phyloP scores from a whole-genome alignment of 2,888 invertebrate genomes.

The Meliscaeva auricollis region DNA sequence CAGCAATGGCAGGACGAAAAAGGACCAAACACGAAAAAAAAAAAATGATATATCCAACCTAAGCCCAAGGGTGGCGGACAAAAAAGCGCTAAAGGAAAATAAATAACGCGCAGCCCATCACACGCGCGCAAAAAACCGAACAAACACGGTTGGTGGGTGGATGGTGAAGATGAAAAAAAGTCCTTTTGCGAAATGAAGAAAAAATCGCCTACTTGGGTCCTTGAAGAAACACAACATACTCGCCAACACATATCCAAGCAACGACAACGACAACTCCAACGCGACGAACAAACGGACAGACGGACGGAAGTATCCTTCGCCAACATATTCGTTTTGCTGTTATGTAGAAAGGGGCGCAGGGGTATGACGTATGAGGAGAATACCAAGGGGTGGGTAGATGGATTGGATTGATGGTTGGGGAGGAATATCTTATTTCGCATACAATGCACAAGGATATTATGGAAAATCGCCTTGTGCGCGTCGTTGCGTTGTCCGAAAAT shows the following conservation, averaged over 20 bases:
- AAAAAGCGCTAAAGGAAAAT: slow-evolving; percentile 76
- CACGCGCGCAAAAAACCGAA: slow-evolving; percentile 74
- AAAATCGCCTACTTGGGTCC: slow-evolving; percentile 63
- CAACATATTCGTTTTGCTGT: slow-evolving; percentile 30
- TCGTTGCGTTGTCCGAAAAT: slow-evolving; percentile 76
- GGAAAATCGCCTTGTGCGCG: slow-evolving; percentile 75
- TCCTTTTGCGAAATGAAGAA: slow-evolving; percentile 66
- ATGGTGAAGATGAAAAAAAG: slow-evolving; percentile 36
- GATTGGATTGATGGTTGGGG: slow-evolving; percentile 51
- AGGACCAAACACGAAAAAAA: slow-evolving; percentile 59
- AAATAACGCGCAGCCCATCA: slow-evolving; percentile 76
- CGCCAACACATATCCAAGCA: slow-evolving; percentile 27
- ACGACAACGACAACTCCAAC: slow-evolving; percentile 1
- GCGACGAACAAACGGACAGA: slow-evolving; percentile 4
- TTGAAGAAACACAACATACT: slow-evolving; percentile 68
- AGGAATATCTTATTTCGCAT: slow-evolving; percentile 74
- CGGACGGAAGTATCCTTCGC: slow-evolving; percentile 37
- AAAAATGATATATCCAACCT: slow-evolving; percentile 68
- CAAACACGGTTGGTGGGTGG: slow-evolving; percentile 27
- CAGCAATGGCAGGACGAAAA: slow-evolving; percentile 56
- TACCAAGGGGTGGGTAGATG: slow-evolving; percentile 16
- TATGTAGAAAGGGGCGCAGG: too few relatives aligned
- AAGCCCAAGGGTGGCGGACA: slow-evolving; percentile 73
- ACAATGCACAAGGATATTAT: slow-evolving; percentile 76
- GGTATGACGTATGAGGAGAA: not conserved